Conservation (phyloP, 2,888 invertebrate species). For the Aspidiotus destructor region DNA sequence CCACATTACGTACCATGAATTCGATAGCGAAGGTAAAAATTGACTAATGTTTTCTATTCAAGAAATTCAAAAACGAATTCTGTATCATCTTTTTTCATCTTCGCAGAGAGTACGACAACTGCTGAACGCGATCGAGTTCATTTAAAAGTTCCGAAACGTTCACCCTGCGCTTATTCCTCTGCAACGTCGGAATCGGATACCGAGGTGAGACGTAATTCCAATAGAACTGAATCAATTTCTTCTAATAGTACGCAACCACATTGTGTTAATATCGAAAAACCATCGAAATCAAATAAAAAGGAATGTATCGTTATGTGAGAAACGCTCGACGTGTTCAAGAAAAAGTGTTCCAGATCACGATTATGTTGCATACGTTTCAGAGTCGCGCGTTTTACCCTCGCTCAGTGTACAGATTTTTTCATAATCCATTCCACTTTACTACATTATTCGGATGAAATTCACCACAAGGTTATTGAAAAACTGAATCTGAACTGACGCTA, state of each 20-base stretch:
- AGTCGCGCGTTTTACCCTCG: no score
- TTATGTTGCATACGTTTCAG: no score
- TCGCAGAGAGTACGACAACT: no score
- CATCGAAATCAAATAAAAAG: constrained; percentile 32
- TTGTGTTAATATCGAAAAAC: no score
- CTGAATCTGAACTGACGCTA: no score
- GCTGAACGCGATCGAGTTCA: constrained; percentile 39
- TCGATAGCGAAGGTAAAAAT: constrained; percentile 44
- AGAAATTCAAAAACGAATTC: background rate
- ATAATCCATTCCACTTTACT: no score
- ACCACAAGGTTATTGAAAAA: no score
- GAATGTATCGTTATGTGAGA: constrained; percentile 35
- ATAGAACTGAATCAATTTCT: background rate
- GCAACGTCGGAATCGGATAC: constrained; percentile 58
- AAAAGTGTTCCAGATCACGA: no score
- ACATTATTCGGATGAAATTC: no score
- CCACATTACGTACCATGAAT: constrained; percentile 46
- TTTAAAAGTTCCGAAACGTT: constrained; percentile 48
- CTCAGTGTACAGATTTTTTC: no score
- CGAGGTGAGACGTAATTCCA: constrained; percentile 50
- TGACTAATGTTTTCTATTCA: background rate
- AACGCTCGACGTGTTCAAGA: background rate
- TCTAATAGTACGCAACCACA: constrained; percentile 5
- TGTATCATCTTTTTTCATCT: no score
- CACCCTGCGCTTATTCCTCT: constrained; percentile 40